These are phyloP conservation scores for Ceriagrion tenellum DNA, from an alignment of 2,888 invertebrate species.

Conservation along the genomic window DNA sequence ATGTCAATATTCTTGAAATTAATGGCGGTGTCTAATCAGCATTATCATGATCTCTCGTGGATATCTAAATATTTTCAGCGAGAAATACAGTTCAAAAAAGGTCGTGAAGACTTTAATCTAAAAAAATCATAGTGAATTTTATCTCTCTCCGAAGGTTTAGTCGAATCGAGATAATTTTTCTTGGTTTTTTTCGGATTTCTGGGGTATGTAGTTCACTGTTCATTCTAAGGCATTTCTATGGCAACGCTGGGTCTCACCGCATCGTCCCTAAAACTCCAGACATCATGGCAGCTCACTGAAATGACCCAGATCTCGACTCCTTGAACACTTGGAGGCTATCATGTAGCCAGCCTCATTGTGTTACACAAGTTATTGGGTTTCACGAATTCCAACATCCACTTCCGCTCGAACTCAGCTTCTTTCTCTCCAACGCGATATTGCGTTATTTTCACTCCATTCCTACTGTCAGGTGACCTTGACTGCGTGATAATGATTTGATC, in stretches of 20 bases:
- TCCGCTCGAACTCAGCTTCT: background rate
- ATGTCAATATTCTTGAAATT: no score
- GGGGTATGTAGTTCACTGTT: background rate
- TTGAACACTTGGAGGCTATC: background rate
- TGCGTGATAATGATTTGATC: no score
- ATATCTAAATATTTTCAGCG: no score
- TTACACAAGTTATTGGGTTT: background rate
- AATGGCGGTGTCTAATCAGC: no score
- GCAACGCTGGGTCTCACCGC: background rate
- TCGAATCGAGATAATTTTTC: no score
- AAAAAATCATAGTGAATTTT: background rate
- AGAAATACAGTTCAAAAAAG: no score
- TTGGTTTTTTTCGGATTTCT: no score
- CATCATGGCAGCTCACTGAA: background rate
- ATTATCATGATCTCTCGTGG: no score
- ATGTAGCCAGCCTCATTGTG: background rate
- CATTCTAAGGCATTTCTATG: background rate
- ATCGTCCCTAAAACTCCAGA: background rate
- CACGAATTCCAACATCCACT: background rate
- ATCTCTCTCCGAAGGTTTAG: background rate
- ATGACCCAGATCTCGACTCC: background rate
- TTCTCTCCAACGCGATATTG: background rate
- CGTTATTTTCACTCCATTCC: background rate
- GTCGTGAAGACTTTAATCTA: no score
- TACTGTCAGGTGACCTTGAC: no score